Conservation (phyloP, 2,113 vertebrate species). For the Nibea albiflora region DNA sequence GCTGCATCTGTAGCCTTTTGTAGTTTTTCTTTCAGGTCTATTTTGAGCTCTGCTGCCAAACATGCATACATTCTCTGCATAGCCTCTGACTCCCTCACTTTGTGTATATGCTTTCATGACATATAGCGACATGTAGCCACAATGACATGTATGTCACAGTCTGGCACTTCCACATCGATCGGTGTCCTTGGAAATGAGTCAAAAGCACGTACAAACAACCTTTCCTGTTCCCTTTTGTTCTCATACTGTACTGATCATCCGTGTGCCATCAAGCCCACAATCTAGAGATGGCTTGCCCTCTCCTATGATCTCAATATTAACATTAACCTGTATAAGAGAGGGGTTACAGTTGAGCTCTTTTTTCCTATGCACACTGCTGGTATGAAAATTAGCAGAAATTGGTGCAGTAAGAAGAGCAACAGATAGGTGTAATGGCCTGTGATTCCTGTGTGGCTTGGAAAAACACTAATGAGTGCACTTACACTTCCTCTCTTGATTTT, state of each 20-base stretch:
- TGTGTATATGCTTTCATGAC: not conserved
- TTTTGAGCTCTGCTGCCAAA: slow-evolving; percentile 25
- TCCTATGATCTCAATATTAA: not conserved
- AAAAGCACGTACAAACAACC: slow-evolving; percentile 10
- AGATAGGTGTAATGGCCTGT: slow-evolving; percentile 22
- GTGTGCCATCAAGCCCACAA: slow-evolving; percentile 21
- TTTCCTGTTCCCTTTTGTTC: not conserved
- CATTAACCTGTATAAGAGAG: slow-evolving; percentile 19
- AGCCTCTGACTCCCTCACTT: not conserved
- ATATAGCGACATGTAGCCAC: slow-evolving; percentile 12
- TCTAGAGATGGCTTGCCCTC: not conserved
- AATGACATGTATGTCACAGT: slow-evolving; percentile 39
- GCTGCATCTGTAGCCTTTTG: not conserved
- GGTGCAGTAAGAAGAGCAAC: slow-evolving; percentile 1
- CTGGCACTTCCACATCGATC: slow-evolving; percentile 34
- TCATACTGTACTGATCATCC: slow-evolving; percentile 14
- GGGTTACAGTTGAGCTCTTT: not conserved
- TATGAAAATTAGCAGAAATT: slow-evolving; percentile 2
- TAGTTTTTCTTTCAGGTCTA: slow-evolving; percentile 13
- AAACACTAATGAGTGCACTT: slow-evolving; percentile 40
- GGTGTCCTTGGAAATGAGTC: slow-evolving; percentile 34
- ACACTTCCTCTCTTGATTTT: slow-evolving; percentile 48
- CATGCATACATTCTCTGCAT: not conserved
- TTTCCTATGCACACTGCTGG: slow-evolving; percentile 1
- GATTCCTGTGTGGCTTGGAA: not conserved